These are phyloP conservation scores for Coenobita brevimanus DNA, from an alignment of 1,140 invertebrate genomes.

Conservation along the genomic window DNA sequence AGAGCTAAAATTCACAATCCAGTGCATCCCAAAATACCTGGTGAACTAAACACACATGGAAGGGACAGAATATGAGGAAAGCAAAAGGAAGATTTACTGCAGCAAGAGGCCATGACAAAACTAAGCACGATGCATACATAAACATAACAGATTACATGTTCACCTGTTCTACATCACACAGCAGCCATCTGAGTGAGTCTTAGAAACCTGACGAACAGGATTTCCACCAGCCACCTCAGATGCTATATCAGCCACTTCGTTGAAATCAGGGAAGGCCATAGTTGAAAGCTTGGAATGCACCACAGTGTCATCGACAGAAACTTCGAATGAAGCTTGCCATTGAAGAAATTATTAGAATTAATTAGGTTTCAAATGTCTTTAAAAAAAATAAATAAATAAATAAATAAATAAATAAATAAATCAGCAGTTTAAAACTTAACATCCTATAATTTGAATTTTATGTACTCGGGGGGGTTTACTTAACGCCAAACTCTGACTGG, in stretches of 20 bases:
- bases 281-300: constrained; percentile 81
- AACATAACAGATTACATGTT: not conserved
- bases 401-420: not conserved
- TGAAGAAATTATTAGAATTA: not conserved
- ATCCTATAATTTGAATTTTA: no score
- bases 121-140: no score
- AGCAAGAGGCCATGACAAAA: no score
- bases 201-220: constrained; percentile 63
- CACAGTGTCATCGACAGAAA: constrained; percentile 78
- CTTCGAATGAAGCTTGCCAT: constrained; percentile 80
- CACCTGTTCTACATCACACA: constrained; percentile 30
- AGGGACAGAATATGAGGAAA: no score
- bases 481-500: no score
- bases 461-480: no score
- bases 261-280: constrained; percentile 79
- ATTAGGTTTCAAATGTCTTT: not conserved
- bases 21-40: no score
- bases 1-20: no score
- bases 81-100: no score
- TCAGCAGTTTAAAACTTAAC: not conserved
- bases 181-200: constrained; percentile 32
- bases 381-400: not conserved
- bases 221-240: constrained; percentile 76
- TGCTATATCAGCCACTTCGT: constrained; percentile 77
- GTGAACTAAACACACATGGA: no score